Percentiles rank a stretch among this genome's conserved stretches.
These are phyloP conservation scores for Teleopsis dalmanni DNA, from an alignment of 1,140 invertebrate genomes.

Conservation along the genomic window DNA sequence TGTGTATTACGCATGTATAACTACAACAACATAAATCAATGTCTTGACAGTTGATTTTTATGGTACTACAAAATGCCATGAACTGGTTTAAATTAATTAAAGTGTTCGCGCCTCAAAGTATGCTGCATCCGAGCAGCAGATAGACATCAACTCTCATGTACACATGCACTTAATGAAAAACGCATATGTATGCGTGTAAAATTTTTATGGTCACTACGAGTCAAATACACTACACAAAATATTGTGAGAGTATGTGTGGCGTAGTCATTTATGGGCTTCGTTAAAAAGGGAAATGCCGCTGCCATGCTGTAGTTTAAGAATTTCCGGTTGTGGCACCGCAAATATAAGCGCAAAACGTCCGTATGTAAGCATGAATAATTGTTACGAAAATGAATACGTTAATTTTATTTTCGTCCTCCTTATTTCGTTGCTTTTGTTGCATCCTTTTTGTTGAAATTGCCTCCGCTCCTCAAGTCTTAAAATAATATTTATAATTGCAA, in stretches of 20 bases:
- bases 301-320: background rate
- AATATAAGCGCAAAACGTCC: too few relatives aligned
- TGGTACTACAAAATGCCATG: conserved; percentile 6
- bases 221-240: conserved; percentile 6
- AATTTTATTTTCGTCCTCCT: too few relatives aligned
- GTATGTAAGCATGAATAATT: too few relatives aligned
- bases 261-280: background rate
- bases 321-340: too few relatives aligned
- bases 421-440: too few relatives aligned
- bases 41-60: conserved; percentile 6
- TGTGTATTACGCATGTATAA: too few relatives aligned
- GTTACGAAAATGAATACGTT: too few relatives aligned
- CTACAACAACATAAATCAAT: conserved; percentile 5
- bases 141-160: background rate
- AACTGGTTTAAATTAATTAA: conserved; percentile 10
- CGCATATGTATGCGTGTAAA: background rate
- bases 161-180: background rate
- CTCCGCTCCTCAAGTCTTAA: too few relatives aligned
- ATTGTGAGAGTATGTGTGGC: background rate
- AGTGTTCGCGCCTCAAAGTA: conserved; percentile 2
- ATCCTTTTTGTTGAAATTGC: too few relatives aligned
- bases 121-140: background rate
- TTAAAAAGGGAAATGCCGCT: background rate
- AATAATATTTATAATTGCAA: too few relatives aligned
- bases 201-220: background rate